Evolutionary conservation across 2,113 vertebrate species (phyloP), one percentile per base, ranked within the genome.

Genomic region (Vidua macroura): DNA sequence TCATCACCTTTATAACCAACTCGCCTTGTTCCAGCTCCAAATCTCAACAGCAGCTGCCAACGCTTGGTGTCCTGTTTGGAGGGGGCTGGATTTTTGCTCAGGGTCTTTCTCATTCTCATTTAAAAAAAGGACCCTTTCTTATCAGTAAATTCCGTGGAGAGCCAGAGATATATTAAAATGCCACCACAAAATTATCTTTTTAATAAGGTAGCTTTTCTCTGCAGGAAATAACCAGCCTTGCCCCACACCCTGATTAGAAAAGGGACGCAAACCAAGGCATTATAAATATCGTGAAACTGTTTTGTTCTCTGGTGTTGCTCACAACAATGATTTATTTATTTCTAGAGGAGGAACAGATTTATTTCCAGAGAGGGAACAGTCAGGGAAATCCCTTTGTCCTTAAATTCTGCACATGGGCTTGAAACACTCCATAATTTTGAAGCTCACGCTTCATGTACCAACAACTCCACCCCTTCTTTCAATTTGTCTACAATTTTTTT

Each of bases 311-410:
- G 0, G 44, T 44, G 41, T 80, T 83, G 43, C 64, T 91, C 53
- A 55, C 67, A 83, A 33, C 58, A 94, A 27, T 33, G 52, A 92
- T 87, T 91, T 95, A 92, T 87, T 91, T 95, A 44, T 90, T 94
- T 90, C 80, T 75, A 74, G 67, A 69, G 25, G 23, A 69, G 51
- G n/a, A 90, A 25, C 66, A 83, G 48, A 69, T 62, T 83, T 83
- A 22, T 69, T 83, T 76, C 55, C 35, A 76, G 41, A 62, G 48
- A 63, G 30, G 41, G 56, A 77, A 24, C 35, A 33, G 35, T 39
- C 35, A 46, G 76, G 92, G 74, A 83, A 88, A 96, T 88, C 91
- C 87, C 64, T 82, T 82, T 80, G 69, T 93, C 92, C 60, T 86
- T 79, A 79, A 83, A 72, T 25, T 78, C 84, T 49, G 51, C 53